A percentile compares a stretch with the other conserved stretches of the same genome.
Conservation (phyloP, 1,140 invertebrate genomes). For the Microplitis demolitor region DNA sequence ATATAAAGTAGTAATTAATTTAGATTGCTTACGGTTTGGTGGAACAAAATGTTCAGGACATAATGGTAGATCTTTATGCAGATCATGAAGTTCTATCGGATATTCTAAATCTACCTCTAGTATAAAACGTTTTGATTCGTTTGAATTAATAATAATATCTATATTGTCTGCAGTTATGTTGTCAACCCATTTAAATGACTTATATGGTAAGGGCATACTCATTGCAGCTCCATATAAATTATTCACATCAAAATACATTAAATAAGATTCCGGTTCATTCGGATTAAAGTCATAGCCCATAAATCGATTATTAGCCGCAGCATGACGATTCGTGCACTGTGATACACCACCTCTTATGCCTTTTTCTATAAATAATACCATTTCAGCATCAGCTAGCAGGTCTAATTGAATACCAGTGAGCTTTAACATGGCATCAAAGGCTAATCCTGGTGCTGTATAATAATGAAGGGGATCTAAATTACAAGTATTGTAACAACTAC, state of each 20-base stretch:
- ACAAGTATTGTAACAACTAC: conserved; percentile 36
- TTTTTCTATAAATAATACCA: conserved; percentile 44
- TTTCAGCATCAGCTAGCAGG: neutral
- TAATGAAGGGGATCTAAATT: conserved; percentile 49
- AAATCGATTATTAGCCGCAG: conserved; percentile 58
- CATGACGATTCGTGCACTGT: conserved; percentile 48
- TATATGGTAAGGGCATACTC: conserved; percentile 44
- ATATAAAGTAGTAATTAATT: conserved; percentile 49
- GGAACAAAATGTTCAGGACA: conserved; percentile 38
- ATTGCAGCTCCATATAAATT: conserved; percentile 65
- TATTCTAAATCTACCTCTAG: neutral
- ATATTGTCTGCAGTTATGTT: neutral
- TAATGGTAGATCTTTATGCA: neutral
- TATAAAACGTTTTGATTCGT: neutral
- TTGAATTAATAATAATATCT: neutral
- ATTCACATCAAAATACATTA: conserved; percentile 62
- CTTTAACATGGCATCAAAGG: neutral
- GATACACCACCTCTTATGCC: conserved; percentile 49
- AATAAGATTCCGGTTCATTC: conserved; percentile 41
- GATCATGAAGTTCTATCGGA: neutral
- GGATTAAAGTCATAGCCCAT: conserved; percentile 50
- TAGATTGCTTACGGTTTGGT: conserved; percentile 37
- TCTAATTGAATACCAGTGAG: neutral
- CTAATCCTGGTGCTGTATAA: conserved; percentile 29
- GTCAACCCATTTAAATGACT: conserved; percentile 55